Conservation (phyloP, 2,888 invertebrate genomes). For the Aphrophora alni region DNA sequence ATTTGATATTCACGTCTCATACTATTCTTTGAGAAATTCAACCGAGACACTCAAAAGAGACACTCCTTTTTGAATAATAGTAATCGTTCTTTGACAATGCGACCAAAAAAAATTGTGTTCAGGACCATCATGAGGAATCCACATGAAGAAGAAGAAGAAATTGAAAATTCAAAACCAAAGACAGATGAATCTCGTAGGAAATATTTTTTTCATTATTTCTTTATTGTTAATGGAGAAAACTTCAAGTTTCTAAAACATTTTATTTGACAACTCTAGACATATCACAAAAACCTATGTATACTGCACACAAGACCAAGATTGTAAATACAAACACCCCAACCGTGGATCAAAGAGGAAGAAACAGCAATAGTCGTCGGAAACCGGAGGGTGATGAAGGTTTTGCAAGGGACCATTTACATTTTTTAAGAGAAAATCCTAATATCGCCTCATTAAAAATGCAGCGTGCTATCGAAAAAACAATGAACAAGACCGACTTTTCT, state of each 20-base stretch:
- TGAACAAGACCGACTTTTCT: constrained; percentile 18
- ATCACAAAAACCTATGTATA: constrained; percentile 14
- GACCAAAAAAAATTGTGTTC: constrained; percentile 6
- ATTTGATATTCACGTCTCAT: constrained; percentile 10
- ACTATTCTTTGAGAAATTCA: not conserved
- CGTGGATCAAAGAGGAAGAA: not conserved
- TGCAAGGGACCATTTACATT: not conserved
- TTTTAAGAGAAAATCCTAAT: constrained; percentile 7
- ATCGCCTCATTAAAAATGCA: not conserved
- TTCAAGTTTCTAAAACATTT: constrained; percentile 24
- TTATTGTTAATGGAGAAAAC: constrained; percentile 12
- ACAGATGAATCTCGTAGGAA: constrained; percentile 12
- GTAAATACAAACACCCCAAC: constrained; percentile 7
- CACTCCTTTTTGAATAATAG: constrained; percentile 14
- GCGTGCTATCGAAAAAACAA: constrained; percentile 2
- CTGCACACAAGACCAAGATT: constrained; percentile 13
- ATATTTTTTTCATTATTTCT: constrained; percentile 20
- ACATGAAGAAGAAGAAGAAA: not conserved
- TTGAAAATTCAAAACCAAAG: not conserved
- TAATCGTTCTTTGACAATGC: not conserved
- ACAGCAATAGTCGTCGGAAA: not conserved
- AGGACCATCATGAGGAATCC: not conserved
- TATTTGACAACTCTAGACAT: constrained; percentile 20
- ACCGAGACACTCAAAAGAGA: constrained; percentile 11
- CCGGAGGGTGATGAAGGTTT: not conserved